A percentile compares a stretch with the other conserved stretches of the same genome.
Conservation (phyloP, 2,113 vertebrate species). For the Chlorocebus sabaeus region DNA sequence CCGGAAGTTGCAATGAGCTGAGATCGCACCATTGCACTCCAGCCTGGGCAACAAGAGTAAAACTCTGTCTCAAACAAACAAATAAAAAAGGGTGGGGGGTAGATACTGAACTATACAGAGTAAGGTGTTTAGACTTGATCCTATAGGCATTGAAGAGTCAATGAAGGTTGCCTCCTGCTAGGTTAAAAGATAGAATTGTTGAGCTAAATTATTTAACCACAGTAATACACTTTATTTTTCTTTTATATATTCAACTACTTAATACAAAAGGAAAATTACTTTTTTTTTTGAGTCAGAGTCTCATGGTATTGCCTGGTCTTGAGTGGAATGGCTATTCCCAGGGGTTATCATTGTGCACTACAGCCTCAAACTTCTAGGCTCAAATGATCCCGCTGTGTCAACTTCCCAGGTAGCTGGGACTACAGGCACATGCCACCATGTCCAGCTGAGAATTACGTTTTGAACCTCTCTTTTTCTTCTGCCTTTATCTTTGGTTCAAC, state of each 20-base stretch:
- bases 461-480: background rate
- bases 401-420: background rate
- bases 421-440: background rate
- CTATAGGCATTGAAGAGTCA: background rate
- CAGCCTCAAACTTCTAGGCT: background rate
- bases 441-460: background rate
- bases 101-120: background rate
- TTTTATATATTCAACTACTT: background rate
- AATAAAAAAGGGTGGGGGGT: background rate
- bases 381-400: background rate
- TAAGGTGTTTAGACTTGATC: background rate
- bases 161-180: background rate
- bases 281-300: background rate
- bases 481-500: background rate
- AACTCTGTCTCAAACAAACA: background rate
- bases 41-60: too few species aligned
- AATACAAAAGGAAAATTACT: background rate
- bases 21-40: too few species aligned
- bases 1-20: too few species aligned
- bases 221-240: background rate
- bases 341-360: background rate
- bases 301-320: background rate
- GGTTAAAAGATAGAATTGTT: background rate
- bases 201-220: background rate
- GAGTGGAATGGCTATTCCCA: background rate